Base-by-base conservation (phyloP, 2,113 vertebrate genomes). In the Cyanoramphus novaezelandiae region DNA sequence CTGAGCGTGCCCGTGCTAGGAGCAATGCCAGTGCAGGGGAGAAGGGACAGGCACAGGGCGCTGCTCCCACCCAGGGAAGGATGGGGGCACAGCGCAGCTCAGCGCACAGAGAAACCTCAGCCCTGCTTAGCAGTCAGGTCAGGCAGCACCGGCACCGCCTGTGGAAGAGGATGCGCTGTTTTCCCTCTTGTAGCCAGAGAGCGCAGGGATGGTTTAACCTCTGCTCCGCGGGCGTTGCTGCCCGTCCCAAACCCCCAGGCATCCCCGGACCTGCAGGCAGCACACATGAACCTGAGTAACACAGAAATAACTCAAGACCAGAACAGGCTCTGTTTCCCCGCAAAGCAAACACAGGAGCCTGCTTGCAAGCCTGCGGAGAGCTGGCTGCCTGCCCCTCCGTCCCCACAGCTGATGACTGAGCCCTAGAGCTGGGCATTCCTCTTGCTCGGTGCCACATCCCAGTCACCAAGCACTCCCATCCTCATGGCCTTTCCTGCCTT, bases 121-220 rank as follows among this genome's bases (percentile, higher is more conserved):
- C 21, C 59, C 84, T 88, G 87, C 87, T 97, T 53, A 82, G 78
- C 92, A 93, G 92, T 84, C 92, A 88, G 83, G 25, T 82, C 95
- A 95, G 87, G 84, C 91, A 89, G 89, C 65, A 63, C 10, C 63
- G 4, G 2, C 0, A 2, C 83, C 4, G 53, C 50, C 78, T 2
- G 1, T 67, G 82, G 59, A 50, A 29, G 74, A 89, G 75, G 52
- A 93, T 13, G 4, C 0, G 3, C 49, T 28, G 63, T 13, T 68
- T 82, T 55, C 7, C 20, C 47, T 64, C 50, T 7, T 0, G 47
- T 62, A 71, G 31, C 1, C 60, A 17, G 74, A 20, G 31, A 91
- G 60, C 60, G 7, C n/a, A 16, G 84, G 18, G 69, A 53, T 63
- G 77, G 4, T 23, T 81, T 37, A 44, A 69, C 41, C 59, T 92